These are phyloP conservation scores for Aphodius granarius DNA, from an alignment of 2,888 invertebrate genomes.

Conservation along the genomic window DNA sequence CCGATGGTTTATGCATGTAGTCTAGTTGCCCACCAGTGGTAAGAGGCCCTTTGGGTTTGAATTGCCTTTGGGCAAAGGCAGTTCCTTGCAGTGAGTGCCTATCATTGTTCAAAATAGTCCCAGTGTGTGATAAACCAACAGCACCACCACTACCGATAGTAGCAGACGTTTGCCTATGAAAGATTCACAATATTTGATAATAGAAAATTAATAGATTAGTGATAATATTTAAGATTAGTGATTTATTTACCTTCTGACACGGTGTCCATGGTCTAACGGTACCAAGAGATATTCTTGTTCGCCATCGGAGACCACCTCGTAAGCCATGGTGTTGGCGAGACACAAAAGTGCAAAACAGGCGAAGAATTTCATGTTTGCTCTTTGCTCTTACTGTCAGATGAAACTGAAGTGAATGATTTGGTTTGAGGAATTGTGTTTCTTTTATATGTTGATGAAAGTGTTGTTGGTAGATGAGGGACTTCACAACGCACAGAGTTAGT, in stretches of 20 bases:
- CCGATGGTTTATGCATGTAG: slow-evolving; percentile 32
- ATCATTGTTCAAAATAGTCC: slow-evolving; percentile 30
- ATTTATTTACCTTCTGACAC: slow-evolving; percentile 12
- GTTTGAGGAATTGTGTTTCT: background rate
- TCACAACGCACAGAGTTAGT: background rate
- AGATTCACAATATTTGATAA: slow-evolving; percentile 4
- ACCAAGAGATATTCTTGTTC: slow-evolving; percentile 18
- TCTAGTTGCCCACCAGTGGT: slow-evolving; percentile 30
- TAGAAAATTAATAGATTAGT: background rate
- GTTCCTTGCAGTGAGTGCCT: slow-evolving; percentile 30
- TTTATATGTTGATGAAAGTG: background rate
- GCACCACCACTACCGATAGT: background rate
- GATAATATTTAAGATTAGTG: too few relatives aligned
- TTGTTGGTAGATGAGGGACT: background rate
- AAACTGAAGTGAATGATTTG: background rate
- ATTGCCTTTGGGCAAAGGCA: slow-evolving; percentile 28
- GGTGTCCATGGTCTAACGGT: background rate
- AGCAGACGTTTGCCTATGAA: slow-evolving; percentile 21
- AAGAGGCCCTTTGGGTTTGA: slow-evolving; percentile 27
- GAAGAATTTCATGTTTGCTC: slow-evolving; percentile 5
- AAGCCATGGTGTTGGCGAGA: background rate
- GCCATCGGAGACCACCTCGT: background rate
- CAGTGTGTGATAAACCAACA: slow-evolving; percentile 24
- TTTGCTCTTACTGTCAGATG: background rate
- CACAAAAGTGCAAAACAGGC: background rate